These are phyloP conservation scores for Smithornis capensis DNA, from an alignment of 2,113 vertebrate genomes.

Conservation along the genomic window DNA sequence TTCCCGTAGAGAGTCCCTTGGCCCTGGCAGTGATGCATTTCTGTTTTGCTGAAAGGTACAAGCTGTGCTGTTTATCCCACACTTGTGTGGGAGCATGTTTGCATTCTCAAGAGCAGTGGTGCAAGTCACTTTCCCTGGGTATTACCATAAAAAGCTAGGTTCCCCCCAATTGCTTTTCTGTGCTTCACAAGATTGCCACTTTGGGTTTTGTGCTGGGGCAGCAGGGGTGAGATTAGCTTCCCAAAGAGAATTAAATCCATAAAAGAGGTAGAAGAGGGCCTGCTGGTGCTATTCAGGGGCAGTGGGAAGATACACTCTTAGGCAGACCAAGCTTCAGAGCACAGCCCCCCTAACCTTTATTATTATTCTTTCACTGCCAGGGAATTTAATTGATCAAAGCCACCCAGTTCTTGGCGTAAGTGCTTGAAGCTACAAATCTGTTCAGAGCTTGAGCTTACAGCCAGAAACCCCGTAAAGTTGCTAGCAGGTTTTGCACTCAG, in stretches of 20 bases:
- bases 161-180: constrained; percentile 43
- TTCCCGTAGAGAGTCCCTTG: not conserved
- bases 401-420: constrained; percentile 47
- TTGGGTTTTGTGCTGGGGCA: constrained; percentile 54
- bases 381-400: constrained; percentile 65
- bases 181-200: constrained; percentile 57
- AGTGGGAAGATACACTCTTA: constrained; percentile 47
- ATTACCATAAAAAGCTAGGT: constrained; percentile 44
- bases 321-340: constrained; percentile 27
- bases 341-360: not conserved
- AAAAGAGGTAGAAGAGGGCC: constrained; percentile 30
- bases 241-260: constrained; percentile 59
- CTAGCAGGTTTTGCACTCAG: not conserved
- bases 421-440: constrained; percentile 28
- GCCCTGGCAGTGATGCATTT: fast-evolving
- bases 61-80: not conserved
- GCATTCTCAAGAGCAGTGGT: constrained; percentile 46
- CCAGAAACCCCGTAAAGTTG: not conserved
- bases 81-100: not conserved
- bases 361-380: constrained; percentile 41
- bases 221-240: constrained; percentile 57
- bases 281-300: constrained; percentile 54
- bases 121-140: constrained; percentile 31
- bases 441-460: not conserved
- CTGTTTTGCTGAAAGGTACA: constrained; percentile 24